phyloP scores from a whole-genome alignment of 2,797 vertebrate species.

The Avahi laniger region DNA sequence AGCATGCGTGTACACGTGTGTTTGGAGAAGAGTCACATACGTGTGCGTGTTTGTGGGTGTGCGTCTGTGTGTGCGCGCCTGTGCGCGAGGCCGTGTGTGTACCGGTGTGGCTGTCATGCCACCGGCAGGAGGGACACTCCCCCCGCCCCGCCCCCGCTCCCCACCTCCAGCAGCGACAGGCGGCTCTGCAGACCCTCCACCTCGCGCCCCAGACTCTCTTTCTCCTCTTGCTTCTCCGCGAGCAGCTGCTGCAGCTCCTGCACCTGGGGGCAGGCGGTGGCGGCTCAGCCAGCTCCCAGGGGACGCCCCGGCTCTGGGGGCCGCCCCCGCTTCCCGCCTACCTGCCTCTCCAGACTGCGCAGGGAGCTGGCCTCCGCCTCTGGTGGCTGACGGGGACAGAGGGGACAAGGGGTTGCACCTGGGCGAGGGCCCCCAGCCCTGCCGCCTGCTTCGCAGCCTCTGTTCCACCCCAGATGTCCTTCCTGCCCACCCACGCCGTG shows the following conservation, averaged over 20 bases:
- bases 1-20: rapidly evolving
- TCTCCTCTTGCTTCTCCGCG: constrained; percentile 86
- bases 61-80: neutral
- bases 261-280: constrained; percentile 79
- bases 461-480: neutral
- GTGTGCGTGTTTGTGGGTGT: neutral
- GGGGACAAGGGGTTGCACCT: neutral
- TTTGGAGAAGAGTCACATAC: neutral
- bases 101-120: rapidly evolving
- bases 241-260: constrained; percentile 87
- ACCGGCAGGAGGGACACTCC: neutral
- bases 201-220: constrained; percentile 88
- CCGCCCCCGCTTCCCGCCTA: neutral
- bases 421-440: neutral
- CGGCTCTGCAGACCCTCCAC: constrained; percentile 88
- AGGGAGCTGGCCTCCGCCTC: constrained; percentile 78
- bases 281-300: neutral
- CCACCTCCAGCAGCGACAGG: constrained; percentile 84
- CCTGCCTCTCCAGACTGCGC: constrained; percentile 84
- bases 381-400: neutral
- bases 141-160: neutral
- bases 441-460: neutral
- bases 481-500: neutral
- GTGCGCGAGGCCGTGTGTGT: neutral
- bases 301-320: neutral